Percentiles rank a stretch among this genome's conserved stretches.
These are phyloP conservation scores for Yponomeuta sedellus DNA, from an alignment of 2,888 invertebrate species.

Conservation along the genomic window DNA sequence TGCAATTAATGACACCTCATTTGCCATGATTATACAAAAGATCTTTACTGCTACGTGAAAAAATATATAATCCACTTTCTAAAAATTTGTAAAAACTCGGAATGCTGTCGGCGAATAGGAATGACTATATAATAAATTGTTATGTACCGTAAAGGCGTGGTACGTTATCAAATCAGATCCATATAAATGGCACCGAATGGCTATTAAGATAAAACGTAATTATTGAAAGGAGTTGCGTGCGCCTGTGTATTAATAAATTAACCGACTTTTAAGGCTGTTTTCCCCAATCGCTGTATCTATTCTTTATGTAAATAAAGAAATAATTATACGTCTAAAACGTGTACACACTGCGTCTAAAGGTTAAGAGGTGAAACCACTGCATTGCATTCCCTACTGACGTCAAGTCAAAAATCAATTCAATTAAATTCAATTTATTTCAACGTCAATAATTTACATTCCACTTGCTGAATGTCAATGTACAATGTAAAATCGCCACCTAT, in stretches of 20 bases:
- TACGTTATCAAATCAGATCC: conserved; percentile 12
- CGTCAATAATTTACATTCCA: too few species aligned
- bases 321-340: too few species aligned
- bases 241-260: conserved; percentile 9
- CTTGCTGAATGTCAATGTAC: too few species aligned
- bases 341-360: too few species aligned
- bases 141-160: conserved; percentile 11
- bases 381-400: too few species aligned
- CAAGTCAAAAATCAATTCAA: too few species aligned
- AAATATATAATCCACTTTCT: conserved; percentile 10
- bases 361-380: too few species aligned
- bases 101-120: not conserved
- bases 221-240: conserved; percentile 9
- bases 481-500: too few species aligned
- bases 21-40: not conserved
- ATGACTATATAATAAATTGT: conserved; percentile 3
- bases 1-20: not conserved
- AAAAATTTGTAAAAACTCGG: not conserved
- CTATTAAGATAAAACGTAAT: conserved; percentile 10
- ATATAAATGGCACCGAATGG: conserved; percentile 5
- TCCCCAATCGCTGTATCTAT: too few species aligned
- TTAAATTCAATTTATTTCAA: too few species aligned
- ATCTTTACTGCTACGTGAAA: not conserved
- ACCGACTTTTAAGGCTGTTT: not conserved
- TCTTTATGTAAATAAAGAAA: too few species aligned